Evolutionary conservation across 37 sponge, comb jelly and placozoan species (phyloP).

Genomic region (Ephydatia muelleri): DNA sequence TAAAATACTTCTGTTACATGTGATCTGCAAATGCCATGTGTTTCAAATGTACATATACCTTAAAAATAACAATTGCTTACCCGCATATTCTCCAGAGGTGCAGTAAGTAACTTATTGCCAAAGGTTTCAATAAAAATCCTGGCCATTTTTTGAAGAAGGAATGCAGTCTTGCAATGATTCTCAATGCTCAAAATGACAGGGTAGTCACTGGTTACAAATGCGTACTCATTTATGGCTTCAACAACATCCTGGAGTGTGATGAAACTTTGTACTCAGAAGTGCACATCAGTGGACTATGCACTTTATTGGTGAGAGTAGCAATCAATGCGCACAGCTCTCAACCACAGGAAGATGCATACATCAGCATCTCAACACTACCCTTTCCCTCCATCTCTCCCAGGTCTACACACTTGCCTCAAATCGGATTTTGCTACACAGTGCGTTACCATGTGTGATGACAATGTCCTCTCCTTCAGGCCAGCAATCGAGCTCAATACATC

Average conservation of each 20-base stretch:
- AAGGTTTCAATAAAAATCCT: constrained; percentile 34
- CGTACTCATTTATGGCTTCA: constrained; percentile 60
- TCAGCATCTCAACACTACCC: background rate
- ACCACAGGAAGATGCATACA: background rate
- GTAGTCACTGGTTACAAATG: constrained; percentile 61
- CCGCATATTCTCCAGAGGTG: constrained; percentile 46
- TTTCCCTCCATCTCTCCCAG: background rate
- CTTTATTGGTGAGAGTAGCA: background rate
- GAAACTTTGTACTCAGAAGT: background rate
- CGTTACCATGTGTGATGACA: constrained; percentile 67
- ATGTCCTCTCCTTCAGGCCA: constrained; percentile 56
- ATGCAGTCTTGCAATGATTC: constrained; percentile 33
- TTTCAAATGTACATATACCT: background rate
- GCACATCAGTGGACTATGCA: too few species aligned
- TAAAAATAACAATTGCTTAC: constrained; percentile 15
- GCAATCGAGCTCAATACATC: constrained; percentile 74
- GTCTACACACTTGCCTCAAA: constrained; percentile 25
- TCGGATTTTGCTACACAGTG: constrained; percentile 56
- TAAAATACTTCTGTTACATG: too few species aligned
- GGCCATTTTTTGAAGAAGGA: constrained; percentile 38
- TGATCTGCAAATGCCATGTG: too few species aligned
- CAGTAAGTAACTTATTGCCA: constrained; percentile 33
- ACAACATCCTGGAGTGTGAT: constrained; percentile 45
- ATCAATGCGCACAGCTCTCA: background rate
- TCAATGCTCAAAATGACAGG: constrained; percentile 76